Percentiles rank a stretch among this genome's conserved stretches.
These are phyloP conservation scores for Perithous albicinctus DNA, from an alignment of 2,888 invertebrate genomes.

Conservation along the genomic window DNA sequence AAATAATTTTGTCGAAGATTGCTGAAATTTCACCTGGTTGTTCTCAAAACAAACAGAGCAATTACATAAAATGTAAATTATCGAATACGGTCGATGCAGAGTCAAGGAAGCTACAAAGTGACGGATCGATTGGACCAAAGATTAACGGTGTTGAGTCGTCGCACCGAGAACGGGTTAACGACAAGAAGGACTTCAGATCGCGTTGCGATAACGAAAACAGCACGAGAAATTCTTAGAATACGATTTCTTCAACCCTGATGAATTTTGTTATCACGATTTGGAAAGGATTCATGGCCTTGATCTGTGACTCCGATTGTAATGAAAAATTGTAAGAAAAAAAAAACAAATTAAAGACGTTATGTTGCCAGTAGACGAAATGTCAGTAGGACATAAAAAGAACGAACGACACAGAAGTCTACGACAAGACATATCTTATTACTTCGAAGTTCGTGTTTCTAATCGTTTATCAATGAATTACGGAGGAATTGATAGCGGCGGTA, in stretches of 20 bases:
- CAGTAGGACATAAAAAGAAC: not conserved
- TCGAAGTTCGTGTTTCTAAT: slow-evolving; percentile 47
- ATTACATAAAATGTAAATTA: slow-evolving; percentile 30
- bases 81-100: slow-evolving; percentile 54
- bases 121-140: slow-evolving; percentile 64
- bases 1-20: not conserved
- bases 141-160: slow-evolving; percentile 47
- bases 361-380: slow-evolving; percentile 29
- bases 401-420: slow-evolving; percentile 36
- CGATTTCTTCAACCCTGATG: slow-evolving; percentile 58
- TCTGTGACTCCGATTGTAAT: slow-evolving; percentile 32
- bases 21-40: slow-evolving; percentile 2
- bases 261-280: slow-evolving; percentile 4
- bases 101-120: slow-evolving; percentile 60
- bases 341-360: slow-evolving; percentile 9
- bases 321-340: slow-evolving; percentile 46
- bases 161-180: slow-evolving; percentile 56
- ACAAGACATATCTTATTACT: slow-evolving; percentile 58
- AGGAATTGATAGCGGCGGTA: slow-evolving; percentile 60
- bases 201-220: slow-evolving; percentile 57
- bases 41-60: not conserved
- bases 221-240: slow-evolving; percentile 59
- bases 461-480: slow-evolving; percentile 45
- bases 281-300: slow-evolving; percentile 61
- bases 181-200: slow-evolving; percentile 54